Conservation (phyloP, 2,888 invertebrate genomes). For the Biston stratarius region DNA sequence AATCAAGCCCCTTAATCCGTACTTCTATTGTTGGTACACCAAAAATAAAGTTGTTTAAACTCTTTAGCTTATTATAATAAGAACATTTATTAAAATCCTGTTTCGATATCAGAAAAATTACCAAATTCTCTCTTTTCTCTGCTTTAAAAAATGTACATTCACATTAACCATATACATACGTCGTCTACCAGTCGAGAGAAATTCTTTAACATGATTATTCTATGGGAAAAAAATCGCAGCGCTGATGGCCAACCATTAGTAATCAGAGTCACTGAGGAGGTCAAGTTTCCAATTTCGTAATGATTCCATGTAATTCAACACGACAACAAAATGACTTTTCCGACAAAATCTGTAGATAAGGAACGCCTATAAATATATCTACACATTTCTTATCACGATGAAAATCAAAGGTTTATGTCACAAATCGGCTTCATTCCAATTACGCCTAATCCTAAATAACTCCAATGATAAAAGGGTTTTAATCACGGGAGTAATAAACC, state of each 20-base stretch:
- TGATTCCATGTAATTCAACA: background rate
- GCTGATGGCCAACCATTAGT: background rate
- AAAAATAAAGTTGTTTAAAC: too few relatives aligned
- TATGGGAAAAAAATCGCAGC: too few relatives aligned
- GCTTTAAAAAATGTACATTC: background rate
- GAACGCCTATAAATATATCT: background rate
- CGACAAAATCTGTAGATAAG: background rate
- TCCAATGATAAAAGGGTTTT: slow-evolving; percentile 35
- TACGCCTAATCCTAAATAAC: slow-evolving; percentile 32
- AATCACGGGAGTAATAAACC: slow-evolving; percentile 37
- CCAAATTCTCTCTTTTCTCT: too few relatives aligned
- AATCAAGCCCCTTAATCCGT: too few relatives aligned
- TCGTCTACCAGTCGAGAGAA: too few relatives aligned
- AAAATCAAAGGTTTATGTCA: slow-evolving; percentile 13
- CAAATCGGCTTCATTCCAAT: slow-evolving; percentile 28
- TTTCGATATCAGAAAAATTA: too few relatives aligned
- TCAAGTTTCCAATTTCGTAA: background rate
- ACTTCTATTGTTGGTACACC: too few relatives aligned
- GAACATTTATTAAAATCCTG: too few relatives aligned
- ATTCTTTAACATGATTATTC: too few relatives aligned
- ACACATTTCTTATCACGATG: slow-evolving; percentile 1
- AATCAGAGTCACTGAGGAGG: background rate
- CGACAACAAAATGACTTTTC: background rate
- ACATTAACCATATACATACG: too few relatives aligned
- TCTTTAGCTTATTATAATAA: too few relatives aligned